A percentile compares a stretch with the other conserved stretches of the same genome.
Evolutionary conservation across 1,140 invertebrate genomes (phyloP).

Genomic region (Trachymyrmex septentrionalis): DNA sequence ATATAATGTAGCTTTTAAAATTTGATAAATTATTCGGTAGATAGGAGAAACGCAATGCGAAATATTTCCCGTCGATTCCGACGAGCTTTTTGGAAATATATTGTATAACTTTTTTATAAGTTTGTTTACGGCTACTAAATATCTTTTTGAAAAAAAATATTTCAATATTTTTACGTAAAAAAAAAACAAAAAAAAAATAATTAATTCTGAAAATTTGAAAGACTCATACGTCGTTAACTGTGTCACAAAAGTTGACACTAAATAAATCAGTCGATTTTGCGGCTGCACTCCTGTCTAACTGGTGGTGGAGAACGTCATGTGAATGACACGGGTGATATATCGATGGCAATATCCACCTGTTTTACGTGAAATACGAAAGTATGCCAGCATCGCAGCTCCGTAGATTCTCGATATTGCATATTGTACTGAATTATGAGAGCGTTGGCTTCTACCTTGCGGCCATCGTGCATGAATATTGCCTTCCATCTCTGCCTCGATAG

Average conservation of each 20-base stretch:
- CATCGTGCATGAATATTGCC: constrained; percentile 49
- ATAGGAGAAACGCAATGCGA: not conserved
- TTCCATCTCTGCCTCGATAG: constrained; percentile 38
- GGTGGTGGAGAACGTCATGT: not conserved
- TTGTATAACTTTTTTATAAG: not conserved
- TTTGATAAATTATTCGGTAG: not conserved
- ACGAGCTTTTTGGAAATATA: not conserved
- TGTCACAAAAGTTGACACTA: not conserved
- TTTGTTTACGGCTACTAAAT: not conserved
- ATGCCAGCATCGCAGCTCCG: constrained; percentile 32
- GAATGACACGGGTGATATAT: constrained; percentile 61
- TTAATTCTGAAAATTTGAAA: not conserved
- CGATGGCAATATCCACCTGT: constrained; percentile 71
- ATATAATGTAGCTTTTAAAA: not conserved
- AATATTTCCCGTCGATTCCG: not conserved
- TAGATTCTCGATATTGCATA: constrained; percentile 67
- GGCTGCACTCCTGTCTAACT: not conserved
- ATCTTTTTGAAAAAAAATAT: not conserved
- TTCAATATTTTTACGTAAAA: not conserved
- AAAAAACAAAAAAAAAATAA: too few relatives aligned
- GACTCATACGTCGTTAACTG: not conserved
- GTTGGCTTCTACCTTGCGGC: constrained; percentile 44
- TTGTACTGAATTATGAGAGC: constrained; percentile 64
- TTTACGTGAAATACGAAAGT: constrained; percentile 73
- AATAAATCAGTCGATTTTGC: constrained; percentile 55